Evolutionary conservation across 2,797 vertebrate genomes (phyloP).

Genomic region (Champsocephalus esox): DNA sequence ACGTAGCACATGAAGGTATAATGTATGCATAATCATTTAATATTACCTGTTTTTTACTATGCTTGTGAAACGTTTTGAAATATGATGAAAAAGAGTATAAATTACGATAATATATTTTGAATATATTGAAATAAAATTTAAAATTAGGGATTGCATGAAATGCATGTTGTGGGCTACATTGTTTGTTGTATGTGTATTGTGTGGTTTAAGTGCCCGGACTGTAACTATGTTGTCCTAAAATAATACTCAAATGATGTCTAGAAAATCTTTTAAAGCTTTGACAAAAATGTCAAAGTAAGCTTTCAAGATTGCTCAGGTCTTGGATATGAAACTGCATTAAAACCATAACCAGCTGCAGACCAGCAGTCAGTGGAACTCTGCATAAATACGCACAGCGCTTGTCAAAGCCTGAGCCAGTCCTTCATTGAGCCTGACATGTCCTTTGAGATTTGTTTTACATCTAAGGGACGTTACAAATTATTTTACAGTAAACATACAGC

Average conservation of each 20-base stretch:
- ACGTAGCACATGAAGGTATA: not conserved
- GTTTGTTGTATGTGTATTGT: not conserved
- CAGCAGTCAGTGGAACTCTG: slow-evolving; percentile 25
- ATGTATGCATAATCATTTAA: not conserved
- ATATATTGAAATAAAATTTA: not conserved
- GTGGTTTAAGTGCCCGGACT: not conserved
- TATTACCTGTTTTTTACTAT: not conserved
- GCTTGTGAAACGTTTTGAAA: not conserved
- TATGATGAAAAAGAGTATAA: not conserved
- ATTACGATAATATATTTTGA: not conserved
- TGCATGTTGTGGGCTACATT: not conserved
- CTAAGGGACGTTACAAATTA: slow-evolving; percentile 10
- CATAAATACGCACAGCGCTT: slow-evolving; percentile 25
- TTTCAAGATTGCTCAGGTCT: not conserved
- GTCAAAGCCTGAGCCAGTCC: slow-evolving; percentile 36
- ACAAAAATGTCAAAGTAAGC: not conserved
- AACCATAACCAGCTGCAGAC: slow-evolving; percentile 31
- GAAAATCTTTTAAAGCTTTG: not conserved
- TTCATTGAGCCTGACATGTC: slow-evolving; percentile 10
- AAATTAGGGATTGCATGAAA: not conserved
- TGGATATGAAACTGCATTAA: slow-evolving; percentile 13
- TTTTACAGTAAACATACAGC: slow-evolving; percentile 25
- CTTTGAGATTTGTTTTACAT: slow-evolving; percentile 14
- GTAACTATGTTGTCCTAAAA: not conserved
- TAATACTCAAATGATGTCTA: not conserved